Conservation (phyloP, 2,888 invertebrate genomes). For the Athripsodes cinereus region DNA sequence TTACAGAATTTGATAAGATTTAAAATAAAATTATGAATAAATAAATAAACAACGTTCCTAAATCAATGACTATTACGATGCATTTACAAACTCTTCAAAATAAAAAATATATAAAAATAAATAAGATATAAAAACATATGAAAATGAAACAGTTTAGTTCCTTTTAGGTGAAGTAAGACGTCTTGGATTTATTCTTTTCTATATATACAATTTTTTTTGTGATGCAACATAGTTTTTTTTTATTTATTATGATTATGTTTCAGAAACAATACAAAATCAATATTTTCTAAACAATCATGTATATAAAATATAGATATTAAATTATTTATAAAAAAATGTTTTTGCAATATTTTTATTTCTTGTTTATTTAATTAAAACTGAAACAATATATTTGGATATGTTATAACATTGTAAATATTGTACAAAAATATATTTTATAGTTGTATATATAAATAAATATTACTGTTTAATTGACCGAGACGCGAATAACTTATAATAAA, state of each 20-base stretch:
- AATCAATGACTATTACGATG: background rate
- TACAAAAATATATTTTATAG: constrained; percentile 6
- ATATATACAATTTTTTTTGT: too few species aligned
- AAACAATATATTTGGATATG: background rate
- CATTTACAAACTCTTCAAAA: background rate
- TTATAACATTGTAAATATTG: constrained; percentile 22
- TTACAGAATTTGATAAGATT: background rate
- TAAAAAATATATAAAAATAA: background rate
- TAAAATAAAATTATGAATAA: background rate
- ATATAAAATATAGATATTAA: background rate
- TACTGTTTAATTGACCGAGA: constrained; percentile 25
- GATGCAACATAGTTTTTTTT: too few species aligned
- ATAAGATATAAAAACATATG: background rate
- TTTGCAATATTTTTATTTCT: background rate
- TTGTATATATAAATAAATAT: constrained; percentile 3
- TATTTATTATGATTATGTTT: background rate
- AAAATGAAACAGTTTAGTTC: background rate
- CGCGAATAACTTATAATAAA: background rate
- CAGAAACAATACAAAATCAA: background rate
- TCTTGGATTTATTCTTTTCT: background rate
- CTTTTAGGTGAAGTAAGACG: background rate
- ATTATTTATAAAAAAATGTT: background rate
- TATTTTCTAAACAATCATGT: constrained; percentile 1
- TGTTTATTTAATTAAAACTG: background rate
- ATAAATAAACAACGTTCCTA: background rate